Evolutionary conservation across 2,113 vertebrate species (phyloP).

Genomic region (Paratilapia polleni): DNA sequence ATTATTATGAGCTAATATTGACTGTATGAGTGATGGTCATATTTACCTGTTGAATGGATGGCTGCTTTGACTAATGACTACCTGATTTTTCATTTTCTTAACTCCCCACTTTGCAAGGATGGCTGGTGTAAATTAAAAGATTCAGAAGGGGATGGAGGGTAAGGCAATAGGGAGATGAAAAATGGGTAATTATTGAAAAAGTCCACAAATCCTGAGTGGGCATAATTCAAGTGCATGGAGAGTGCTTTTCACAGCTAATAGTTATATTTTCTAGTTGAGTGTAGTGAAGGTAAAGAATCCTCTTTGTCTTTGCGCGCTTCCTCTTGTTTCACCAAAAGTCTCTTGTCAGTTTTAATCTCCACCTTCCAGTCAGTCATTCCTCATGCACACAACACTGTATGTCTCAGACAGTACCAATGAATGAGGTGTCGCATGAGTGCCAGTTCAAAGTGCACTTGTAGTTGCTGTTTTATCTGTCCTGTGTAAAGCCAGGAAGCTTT

Average conservation of each 20-base stretch:
- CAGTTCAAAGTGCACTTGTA: not conserved
- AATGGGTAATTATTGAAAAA: slow-evolving; percentile 46
- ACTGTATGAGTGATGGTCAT: slow-evolving; percentile 69
- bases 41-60: slow-evolving; percentile 76
- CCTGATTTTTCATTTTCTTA: slow-evolving; percentile 68
- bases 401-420: not conserved
- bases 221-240: not conserved
- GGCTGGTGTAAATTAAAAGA: slow-evolving; percentile 50
- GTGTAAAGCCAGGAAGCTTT: not conserved
- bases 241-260: slow-evolving; percentile 12
- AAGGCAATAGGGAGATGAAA: slow-evolving; percentile 20
- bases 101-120: slow-evolving; percentile 48
- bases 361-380: not conserved
- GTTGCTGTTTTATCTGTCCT: not conserved
- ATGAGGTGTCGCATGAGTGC: not conserved
- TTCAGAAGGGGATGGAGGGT: not conserved
- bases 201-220: slow-evolving; percentile 16
- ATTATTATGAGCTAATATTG: slow-evolving; percentile 47
- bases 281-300: not conserved
- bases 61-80: slow-evolving; percentile 70
- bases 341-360: not conserved
- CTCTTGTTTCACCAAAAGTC: not conserved
- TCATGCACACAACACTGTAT: not conserved
- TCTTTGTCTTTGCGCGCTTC: not conserved
- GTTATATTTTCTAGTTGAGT: not conserved